Evolutionary conservation across 92 coral and sea anemone species (phyloP).

Genomic region (Hydrozoanthus gracilis): DNA sequence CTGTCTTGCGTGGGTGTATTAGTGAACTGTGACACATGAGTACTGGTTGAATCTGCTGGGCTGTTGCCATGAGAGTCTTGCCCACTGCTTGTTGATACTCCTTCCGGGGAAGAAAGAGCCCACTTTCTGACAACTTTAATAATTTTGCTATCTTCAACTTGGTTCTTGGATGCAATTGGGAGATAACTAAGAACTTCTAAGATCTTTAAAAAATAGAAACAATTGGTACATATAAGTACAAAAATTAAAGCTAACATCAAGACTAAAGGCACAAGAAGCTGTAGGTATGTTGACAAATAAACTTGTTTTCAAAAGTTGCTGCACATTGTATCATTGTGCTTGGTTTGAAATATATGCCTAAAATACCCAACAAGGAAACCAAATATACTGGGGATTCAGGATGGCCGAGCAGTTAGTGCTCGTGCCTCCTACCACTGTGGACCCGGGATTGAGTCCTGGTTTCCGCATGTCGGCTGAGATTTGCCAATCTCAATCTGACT

Average conservation of each 20-base stretch:
- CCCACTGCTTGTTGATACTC: constrained; percentile 82
- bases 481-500: too few species aligned
- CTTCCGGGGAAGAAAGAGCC: constrained; percentile 75
- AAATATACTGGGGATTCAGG: too few species aligned
- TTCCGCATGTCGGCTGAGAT: too few species aligned
- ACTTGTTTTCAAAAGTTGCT: too few species aligned
- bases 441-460: too few species aligned
- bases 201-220: constrained; percentile 56
- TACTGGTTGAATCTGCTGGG: constrained; percentile 75
- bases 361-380: too few species aligned
- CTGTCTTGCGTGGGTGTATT: constrained; percentile 55
- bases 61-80: constrained; percentile 75
- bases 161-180: constrained; percentile 91
- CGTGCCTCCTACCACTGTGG: too few species aligned
- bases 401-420: too few species aligned
- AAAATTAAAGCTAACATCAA: background rate
- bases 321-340: too few species aligned
- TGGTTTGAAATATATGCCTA: too few species aligned
- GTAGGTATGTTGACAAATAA: background rate
- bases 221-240: background rate
- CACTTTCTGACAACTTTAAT: constrained; percentile 88
- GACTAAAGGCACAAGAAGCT: background rate
- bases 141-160: constrained; percentile 92
- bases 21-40: constrained; percentile 66
- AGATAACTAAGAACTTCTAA: constrained; percentile 81